phyloP scores from a whole-genome alignment of 2,113 vertebrate genomes.

The Brachyhypopomus occidentalis region DNA sequence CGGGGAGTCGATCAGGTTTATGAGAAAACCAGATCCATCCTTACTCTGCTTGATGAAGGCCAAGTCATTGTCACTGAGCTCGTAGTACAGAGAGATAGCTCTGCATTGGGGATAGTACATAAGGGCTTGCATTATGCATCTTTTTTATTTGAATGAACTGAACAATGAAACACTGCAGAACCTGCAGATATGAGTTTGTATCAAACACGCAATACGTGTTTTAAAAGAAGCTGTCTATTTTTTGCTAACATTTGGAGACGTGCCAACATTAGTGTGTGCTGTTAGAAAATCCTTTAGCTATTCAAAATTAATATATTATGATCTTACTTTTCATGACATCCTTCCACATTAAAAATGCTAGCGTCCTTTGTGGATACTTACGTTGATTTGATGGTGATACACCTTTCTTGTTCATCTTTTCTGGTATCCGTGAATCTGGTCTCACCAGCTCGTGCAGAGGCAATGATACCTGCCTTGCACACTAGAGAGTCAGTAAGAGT shows the following conservation, averaged over 20 bases:
- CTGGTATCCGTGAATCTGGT: conserved; percentile 61
- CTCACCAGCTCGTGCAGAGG: conserved; percentile 58
- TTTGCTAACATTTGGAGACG: neutral
- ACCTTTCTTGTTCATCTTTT: conserved; percentile 66
- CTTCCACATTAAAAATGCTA: neutral
- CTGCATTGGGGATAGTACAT: conserved; percentile 48
- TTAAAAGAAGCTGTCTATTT: neutral
- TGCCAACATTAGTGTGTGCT: neutral
- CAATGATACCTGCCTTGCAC: conserved; percentile 60
- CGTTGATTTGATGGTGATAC: conserved; percentile 60
- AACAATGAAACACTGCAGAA: neutral
- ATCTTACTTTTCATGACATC: neutral
- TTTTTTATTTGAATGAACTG: conserved; percentile 28
- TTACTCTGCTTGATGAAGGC: conserved; percentile 64
- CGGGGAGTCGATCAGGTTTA: conserved; percentile 65
- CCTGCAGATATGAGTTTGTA: neutral
- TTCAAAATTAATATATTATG: neutral
- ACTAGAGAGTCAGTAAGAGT: conserved; percentile 62
- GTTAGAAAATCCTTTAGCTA: neutral
- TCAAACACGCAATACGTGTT: neutral
- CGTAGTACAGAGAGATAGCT: conserved; percentile 61
- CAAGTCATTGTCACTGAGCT: conserved; percentile 57
- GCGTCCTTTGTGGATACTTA: conserved; percentile 46
- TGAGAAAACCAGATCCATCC: conserved; percentile 62
- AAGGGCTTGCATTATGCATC: neutral